Base-by-base conservation (phyloP, 2,888 invertebrate species). In the Ochropleura plecta region DNA sequence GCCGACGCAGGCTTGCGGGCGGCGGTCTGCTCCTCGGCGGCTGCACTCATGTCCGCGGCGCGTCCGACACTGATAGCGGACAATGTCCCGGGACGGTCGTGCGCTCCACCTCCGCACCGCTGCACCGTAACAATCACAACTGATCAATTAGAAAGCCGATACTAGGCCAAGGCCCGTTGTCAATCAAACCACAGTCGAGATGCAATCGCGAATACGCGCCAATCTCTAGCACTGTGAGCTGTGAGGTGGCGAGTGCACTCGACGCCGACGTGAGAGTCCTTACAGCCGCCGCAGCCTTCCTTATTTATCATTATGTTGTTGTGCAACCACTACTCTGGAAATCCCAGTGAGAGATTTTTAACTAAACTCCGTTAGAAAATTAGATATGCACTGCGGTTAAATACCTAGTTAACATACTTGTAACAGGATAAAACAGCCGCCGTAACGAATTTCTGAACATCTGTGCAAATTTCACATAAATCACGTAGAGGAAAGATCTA, bases 81-180 rank as follows among this genome's bases (percentile, higher is more conserved):
- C 20, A 40, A 78, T 14, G 59, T 44, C 68, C 76, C 60, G 64
- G 62, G 65, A 74, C 73, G 62, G 72, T 64, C 72, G 51, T 42
- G 59, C 65, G 64, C 42, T 30, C 70, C 67, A 40, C 75, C 14
- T 60, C 67, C 71, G 30, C 69, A 76, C 57, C 57, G 30, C 79
- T 78, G 79, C 73, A 42, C 72, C 79, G 70, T 68, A 73, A 84
- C 90, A 86, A 87, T 89, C 81, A 75, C 86, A 53, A 72, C 70
- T 76, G 83, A 85, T 85, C 80, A 78, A 84, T 87, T 88, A 86
- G 89, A 89, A 90, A 89, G 89, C 89, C 70, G 74, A 82, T 83
- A 85, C 79, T 81, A 70, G 88, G 87, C 86, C 91, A 90, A 84
- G 91, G 90, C 71, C 79, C 60, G 51, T 67, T 86, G 84, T 87